phyloP scores from a whole-genome alignment of 2,113 vertebrate genomes.

The Mesoclemmys tuberculata region DNA sequence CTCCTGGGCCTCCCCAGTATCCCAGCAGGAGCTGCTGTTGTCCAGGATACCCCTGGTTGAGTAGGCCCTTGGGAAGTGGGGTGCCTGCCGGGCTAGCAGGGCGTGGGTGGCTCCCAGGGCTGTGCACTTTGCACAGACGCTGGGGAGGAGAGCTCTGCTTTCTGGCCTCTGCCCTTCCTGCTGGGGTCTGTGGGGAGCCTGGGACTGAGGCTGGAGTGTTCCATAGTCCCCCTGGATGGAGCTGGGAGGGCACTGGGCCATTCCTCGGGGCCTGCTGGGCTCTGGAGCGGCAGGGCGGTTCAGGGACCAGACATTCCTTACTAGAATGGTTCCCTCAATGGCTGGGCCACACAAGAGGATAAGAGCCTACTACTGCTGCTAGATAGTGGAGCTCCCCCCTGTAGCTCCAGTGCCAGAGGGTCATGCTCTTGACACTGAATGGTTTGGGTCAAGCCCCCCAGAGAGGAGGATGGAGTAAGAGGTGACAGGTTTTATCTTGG shows the following conservation, averaged over 20 bases:
- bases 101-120: neutral
- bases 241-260: neutral
- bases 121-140: neutral
- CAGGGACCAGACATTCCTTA: neutral
- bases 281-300: neutral
- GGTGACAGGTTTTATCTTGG: neutral
- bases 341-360: neutral
- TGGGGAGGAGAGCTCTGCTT: neutral
- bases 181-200: neutral
- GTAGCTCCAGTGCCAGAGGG: neutral
- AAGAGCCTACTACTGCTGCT: neutral
- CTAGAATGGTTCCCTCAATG: neutral
- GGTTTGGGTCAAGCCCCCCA: neutral
- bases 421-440: neutral
- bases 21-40: neutral
- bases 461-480: neutral
- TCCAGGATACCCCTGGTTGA: neutral
- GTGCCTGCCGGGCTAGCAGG: neutral
- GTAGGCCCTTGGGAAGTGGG: neutral
- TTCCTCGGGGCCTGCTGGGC: neutral
- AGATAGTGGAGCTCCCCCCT: neutral
- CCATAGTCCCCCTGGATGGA: neutral
- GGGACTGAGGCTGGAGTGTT: neutral
- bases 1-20: neutral
- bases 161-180: neutral